A percentile compares a stretch with the other conserved stretches of the same genome.
Evolutionary conservation across 2,888 invertebrate genomes (phyloP).

Genomic region (Byasa hedistus): DNA sequence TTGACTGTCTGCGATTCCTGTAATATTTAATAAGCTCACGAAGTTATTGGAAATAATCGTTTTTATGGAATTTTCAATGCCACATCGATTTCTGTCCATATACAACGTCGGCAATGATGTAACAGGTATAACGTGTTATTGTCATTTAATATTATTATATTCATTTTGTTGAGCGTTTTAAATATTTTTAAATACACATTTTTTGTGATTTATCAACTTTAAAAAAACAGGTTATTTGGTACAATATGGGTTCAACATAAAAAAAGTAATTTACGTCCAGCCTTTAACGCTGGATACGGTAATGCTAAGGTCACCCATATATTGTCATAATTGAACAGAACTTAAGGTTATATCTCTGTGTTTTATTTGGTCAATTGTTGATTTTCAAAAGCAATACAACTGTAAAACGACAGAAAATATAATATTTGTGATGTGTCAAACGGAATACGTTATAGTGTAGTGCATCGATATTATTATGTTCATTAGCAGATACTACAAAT

Average conservation of each 20-base stretch:
- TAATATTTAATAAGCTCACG: constrained; percentile 34
- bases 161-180: not conserved
- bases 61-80: not conserved
- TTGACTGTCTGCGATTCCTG: constrained; percentile 42
- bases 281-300: constrained; percentile 23
- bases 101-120: too few species aligned
- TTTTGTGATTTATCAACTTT: not conserved
- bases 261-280: constrained; percentile 20
- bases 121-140: too few species aligned
- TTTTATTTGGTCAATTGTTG: not conserved
- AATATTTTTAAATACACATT: not conserved
- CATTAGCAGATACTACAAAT: too few species aligned
- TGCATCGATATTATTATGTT: too few species aligned
- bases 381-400: too few species aligned
- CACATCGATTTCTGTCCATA: too few species aligned
- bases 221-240: not conserved
- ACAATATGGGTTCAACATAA: not conserved
- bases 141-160: too few species aligned
- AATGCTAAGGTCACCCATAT: constrained; percentile 16
- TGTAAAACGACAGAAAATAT: too few species aligned
- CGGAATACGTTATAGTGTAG: too few species aligned
- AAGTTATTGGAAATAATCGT: not conserved
- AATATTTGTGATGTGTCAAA: too few species aligned
- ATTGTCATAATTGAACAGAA: constrained; percentile 18
- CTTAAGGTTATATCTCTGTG: not conserved